phyloP scores from a whole-genome alignment of 2,797 vertebrate species.

The Danio choprae region DNA sequence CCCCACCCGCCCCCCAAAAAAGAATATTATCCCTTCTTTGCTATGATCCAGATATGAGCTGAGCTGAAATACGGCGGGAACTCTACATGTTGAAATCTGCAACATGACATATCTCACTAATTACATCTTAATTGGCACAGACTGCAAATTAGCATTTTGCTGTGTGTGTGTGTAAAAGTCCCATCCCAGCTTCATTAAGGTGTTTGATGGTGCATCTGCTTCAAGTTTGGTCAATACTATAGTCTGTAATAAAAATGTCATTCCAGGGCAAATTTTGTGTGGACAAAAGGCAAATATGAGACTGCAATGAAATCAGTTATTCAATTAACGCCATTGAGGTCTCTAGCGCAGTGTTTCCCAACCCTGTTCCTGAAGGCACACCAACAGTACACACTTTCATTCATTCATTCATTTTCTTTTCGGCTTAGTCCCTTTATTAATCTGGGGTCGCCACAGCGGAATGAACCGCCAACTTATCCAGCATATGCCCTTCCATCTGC shows the following conservation, averaged over 20 bases:
- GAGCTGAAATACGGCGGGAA: background rate
- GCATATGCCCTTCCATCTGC: no score
- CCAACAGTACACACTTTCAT: no score
- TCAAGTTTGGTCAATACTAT: slow-evolving; percentile 61
- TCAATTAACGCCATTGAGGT: slow-evolving; percentile 75
- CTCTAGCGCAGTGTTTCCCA: slow-evolving; percentile 35
- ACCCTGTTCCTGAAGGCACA: no score
- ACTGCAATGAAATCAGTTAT: slow-evolving; percentile 74
- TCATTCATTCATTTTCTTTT: no score
- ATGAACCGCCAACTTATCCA: no score
- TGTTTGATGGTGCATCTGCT: slow-evolving; percentile 50
- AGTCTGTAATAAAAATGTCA: slow-evolving; percentile 67
- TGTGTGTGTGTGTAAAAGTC: slow-evolving; percentile 30
- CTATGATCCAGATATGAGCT: slow-evolving; percentile 15
- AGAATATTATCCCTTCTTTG: background rate
- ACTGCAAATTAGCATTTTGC: slow-evolving; percentile 50
- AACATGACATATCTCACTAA: slow-evolving; percentile 46
- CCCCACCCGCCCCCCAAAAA: background rate
- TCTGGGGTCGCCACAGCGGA: no score
- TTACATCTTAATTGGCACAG: slow-evolving; percentile 57
- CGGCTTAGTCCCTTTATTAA: no score
- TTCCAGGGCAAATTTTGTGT: slow-evolving; percentile 76
- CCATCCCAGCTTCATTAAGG: slow-evolving; percentile 54
- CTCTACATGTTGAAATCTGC: slow-evolving; percentile 35
- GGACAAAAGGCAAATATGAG: slow-evolving; percentile 71